Evolutionary conservation across 2,888 invertebrate genomes (phyloP).

Genomic region (Drosophila niveifrons): DNA sequence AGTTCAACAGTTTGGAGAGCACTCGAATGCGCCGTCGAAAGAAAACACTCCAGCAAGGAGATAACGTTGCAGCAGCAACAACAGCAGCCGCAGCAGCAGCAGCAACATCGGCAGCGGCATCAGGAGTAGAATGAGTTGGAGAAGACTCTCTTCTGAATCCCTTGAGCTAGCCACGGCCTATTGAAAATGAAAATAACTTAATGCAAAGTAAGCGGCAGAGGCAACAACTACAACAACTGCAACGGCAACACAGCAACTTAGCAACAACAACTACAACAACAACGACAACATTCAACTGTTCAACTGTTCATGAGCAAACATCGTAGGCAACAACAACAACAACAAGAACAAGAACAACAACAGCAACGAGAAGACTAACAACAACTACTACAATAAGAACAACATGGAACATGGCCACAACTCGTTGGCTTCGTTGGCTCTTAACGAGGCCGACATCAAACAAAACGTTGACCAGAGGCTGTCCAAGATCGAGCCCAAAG

Average conservation of each 20-base stretch:
- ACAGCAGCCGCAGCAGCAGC: background rate
- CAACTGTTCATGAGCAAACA: slow-evolving; percentile 79
- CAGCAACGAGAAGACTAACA: slow-evolving; percentile 19
- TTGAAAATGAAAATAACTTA: slow-evolving; percentile 81
- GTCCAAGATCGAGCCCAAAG: slow-evolving; percentile 51
- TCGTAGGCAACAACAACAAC: slow-evolving; percentile 41
- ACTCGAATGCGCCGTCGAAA: slow-evolving; percentile 70
- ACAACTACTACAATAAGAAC: slow-evolving; percentile 46
- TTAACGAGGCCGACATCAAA: slow-evolving; percentile 84
- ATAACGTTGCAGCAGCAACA: background rate
- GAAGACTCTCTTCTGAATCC: slow-evolving; percentile 36
- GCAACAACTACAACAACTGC: slow-evolving; percentile 46
- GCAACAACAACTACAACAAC: slow-evolving; percentile 23
- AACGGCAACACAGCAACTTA: slow-evolving; percentile 16
- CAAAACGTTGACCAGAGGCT: slow-evolving; percentile 73
- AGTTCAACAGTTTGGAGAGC: slow-evolving; percentile 81
- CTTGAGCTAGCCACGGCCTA: slow-evolving; percentile 68
- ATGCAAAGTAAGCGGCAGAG: slow-evolving; percentile 76
- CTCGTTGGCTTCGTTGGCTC: slow-evolving; percentile 82
- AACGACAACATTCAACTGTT: slow-evolving; percentile 45
- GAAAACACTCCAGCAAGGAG: slow-evolving; percentile 70
- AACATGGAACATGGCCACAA: slow-evolving; percentile 69
- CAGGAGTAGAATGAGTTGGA: slow-evolving; percentile 19
- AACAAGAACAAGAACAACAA: slow-evolving; percentile 46
- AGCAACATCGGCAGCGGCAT: background rate